Conservation (phyloP, 2,113 vertebrate genomes). For the Hylia prasina region DNA sequence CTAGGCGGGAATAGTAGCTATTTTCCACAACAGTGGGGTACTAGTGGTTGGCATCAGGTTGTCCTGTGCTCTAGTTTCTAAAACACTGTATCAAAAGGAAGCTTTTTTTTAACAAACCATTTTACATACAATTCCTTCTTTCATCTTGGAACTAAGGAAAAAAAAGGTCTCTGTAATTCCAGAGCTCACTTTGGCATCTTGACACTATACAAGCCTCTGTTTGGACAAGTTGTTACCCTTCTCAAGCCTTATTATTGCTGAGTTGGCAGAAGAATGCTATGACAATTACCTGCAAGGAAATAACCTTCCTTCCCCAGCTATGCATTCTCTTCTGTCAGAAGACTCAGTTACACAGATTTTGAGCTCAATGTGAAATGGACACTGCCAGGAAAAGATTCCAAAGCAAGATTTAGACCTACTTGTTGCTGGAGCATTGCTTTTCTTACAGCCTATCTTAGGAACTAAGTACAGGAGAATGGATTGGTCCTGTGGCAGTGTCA, state of each 20-base stretch:
- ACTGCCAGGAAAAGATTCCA: not conserved
- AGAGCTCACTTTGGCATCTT: not conserved
- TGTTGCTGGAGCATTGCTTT: not conserved
- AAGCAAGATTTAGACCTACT: not conserved
- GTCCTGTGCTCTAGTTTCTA: not conserved
- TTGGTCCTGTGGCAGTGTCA: not conserved
- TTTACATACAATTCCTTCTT: not conserved
- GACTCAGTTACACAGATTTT: not conserved
- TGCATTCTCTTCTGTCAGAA: not conserved
- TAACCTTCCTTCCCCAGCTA: not conserved
- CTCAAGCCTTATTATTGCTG: not conserved
- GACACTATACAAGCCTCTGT: not conserved
- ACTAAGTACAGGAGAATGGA: accelerated
- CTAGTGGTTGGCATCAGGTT: not conserved
- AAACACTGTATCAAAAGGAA: not conserved
- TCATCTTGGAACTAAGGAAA: not conserved
- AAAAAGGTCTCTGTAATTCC: not conserved
- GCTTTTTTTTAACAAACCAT: not conserved
- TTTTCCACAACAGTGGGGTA: not conserved
- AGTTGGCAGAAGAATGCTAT: not conserved
- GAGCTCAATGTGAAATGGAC: not conserved
- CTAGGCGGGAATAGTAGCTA: not conserved
- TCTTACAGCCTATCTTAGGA: not conserved
- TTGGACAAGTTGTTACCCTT: not conserved
- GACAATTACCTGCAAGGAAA: not conserved